Percentiles rank a stretch among this genome's conserved stretches.
Evolutionary conservation across 2,888 invertebrate genomes (phyloP).

Genomic region (Cephus runcator): DNA sequence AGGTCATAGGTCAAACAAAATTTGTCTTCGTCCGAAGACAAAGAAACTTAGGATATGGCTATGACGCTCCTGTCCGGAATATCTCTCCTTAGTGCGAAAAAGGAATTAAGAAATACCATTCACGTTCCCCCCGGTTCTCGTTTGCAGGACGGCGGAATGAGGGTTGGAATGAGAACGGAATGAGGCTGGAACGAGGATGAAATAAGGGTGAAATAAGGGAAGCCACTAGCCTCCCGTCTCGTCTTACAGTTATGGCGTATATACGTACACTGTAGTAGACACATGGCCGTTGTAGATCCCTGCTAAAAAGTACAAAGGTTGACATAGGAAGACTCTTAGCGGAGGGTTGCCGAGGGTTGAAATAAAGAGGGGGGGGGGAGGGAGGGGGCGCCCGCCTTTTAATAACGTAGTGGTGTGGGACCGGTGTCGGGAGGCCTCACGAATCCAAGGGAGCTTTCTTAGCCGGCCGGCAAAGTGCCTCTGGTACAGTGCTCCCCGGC

Average conservation of each 20-base stretch:
- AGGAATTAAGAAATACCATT: conserved; percentile 49
- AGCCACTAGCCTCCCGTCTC: conserved; percentile 17
- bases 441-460: conserved; percentile 54
- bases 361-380: conserved; percentile 30
- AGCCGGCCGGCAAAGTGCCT: conserved; percentile 63
- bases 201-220: neutral
- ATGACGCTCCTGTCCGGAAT: neutral
- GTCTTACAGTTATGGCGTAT: conserved; percentile 32
- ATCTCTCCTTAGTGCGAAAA: conserved; percentile 14
- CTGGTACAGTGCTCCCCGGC: conserved; percentile 59
- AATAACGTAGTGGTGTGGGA: conserved; percentile 54
- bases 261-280: conserved; percentile 36
- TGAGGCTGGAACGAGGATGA: neutral
- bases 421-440: conserved; percentile 49
- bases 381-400: conserved; percentile 48
- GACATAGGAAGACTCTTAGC: conserved; percentile 64
- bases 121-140: conserved; percentile 25
- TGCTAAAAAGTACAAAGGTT: conserved; percentile 63
- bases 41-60: neutral
- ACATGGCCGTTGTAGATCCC: conserved; percentile 51
- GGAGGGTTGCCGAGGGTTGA: conserved; percentile 31
- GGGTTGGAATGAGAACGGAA: neutral
- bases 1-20: neutral
- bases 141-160: conserved; percentile 19
- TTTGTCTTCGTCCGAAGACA: neutral